These are phyloP conservation scores for Ceratina japonica DNA, from an alignment of 1,140 invertebrate species.

Conservation along the genomic window DNA sequence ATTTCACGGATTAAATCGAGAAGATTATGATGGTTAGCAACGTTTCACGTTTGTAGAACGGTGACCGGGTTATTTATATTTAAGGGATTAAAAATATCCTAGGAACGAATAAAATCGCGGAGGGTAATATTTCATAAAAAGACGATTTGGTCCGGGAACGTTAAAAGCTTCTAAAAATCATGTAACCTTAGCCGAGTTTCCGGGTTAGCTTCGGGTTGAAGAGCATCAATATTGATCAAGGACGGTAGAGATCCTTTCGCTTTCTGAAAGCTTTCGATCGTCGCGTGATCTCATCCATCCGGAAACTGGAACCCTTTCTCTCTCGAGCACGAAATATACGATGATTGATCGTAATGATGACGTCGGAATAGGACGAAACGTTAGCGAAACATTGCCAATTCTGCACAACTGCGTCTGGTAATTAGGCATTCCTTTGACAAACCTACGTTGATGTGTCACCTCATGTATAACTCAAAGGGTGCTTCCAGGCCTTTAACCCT, in stretches of 20 bases:
- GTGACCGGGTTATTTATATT: too few relatives aligned
- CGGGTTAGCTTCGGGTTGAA: not conserved
- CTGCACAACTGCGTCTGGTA: not conserved
- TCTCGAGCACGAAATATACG: too few relatives aligned
- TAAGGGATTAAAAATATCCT: too few relatives aligned
- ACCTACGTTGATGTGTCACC: not conserved
- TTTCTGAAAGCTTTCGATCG: slow-evolving; percentile 41
- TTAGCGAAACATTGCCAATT: not conserved
- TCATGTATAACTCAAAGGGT: not conserved
- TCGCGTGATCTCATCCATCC: not conserved
- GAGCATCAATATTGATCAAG: not conserved
- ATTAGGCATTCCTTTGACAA: slow-evolving; percentile 23
- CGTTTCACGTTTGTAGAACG: too few relatives aligned
- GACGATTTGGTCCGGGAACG: not conserved
- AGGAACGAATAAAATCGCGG: too few relatives aligned
- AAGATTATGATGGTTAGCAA: too few relatives aligned
- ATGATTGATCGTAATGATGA: too few relatives aligned
- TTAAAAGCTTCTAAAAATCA: not conserved
- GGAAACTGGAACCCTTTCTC: not conserved
- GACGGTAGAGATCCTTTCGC: slow-evolving; percentile 5
- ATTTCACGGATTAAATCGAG: too few relatives aligned
- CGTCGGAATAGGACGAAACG: too few relatives aligned
- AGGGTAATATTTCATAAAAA: not conserved
- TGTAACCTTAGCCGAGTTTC: slow-evolving; percentile 1
- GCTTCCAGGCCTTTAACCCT: not conserved